These are phyloP conservation scores for Prionace glauca DNA, from an alignment of 2,797 vertebrate genomes.

Conservation along the genomic window DNA sequence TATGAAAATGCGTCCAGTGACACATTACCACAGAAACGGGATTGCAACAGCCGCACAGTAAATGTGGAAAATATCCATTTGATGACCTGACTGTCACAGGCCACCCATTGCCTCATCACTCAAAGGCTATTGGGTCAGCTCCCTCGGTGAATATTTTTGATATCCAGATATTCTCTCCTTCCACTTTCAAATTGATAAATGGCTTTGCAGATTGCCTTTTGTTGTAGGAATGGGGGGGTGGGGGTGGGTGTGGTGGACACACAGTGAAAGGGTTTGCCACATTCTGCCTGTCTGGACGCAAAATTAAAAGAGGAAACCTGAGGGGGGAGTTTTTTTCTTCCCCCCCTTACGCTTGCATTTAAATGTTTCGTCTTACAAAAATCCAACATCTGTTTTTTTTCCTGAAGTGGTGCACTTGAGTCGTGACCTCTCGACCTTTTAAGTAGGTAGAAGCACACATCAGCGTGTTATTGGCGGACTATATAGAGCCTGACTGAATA, in stretches of 20 bases:
- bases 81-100: conserved; percentile 4
- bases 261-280: not conserved
- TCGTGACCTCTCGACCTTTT: conserved; percentile 15
- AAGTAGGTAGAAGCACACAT: not conserved
- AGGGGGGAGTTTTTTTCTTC: too few species aligned
- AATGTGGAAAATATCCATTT: conserved; percentile 8
- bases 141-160: conserved; percentile 26
- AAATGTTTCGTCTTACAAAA: not conserved
- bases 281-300: not conserved
- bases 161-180: not conserved
- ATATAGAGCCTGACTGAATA: not conserved
- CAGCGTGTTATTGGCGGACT: not conserved
- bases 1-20: not conserved
- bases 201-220: not conserved
- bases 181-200: conserved; percentile 28
- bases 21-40: not conserved
- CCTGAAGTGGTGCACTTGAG: not conserved
- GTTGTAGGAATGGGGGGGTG: not conserved
- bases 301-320: too few species aligned
- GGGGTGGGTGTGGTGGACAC: not conserved
- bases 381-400: not conserved
- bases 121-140: not conserved
- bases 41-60: not conserved
- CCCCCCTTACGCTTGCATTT: not conserved
- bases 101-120: conserved; percentile 22